Evolutionary conservation across 2,888 invertebrate genomes (phyloP), one percentile per base, ranked within the genome.

Genomic region (Zaprionus bogoriensis): DNA sequence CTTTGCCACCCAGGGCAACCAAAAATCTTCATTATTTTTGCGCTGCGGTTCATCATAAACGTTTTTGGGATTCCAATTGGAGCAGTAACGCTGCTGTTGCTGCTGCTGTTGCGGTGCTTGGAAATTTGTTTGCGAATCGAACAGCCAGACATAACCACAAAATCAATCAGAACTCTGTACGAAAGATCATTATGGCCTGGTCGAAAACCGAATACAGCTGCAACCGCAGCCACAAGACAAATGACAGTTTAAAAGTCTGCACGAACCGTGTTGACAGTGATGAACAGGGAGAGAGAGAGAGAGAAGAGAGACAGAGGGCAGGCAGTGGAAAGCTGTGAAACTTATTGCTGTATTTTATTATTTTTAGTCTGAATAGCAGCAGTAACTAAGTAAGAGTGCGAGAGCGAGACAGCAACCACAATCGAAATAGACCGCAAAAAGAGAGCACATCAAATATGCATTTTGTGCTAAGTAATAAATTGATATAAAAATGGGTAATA

Each of bases 21-120:
- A 14, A 55, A 77, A 82, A 54, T 71, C 74, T 77, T 77, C 67
- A 79, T 80, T 79, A 77, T 73, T 81, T 70, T 67, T 59, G 62
- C 63, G 63, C 63, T 74, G 77, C 42, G 74, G 72, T 69, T 57
- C 48, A 57, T 68, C 67, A 62, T 52, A 57, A 67, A 57, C 45
- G 51, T 22, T 64, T 58, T 51, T 60, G 64, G 39, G 44, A 50
- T 57, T 44, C 30, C 44, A 20, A 12, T 30, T 53, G 32, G 32
- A 36, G 32, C n/a, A n/a, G n/a, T n/a, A n/a, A n/a, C n/a, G n/a
- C n/a, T n/a, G n/a, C n/a, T n/a, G n/a, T 36, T 36, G 14, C 17
- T 3, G 9, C 17, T 36, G 32, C 41, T 20, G 1, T 0, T 19
- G 6, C 39, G 20, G 41, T 22, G 22, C 6, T 25, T 53, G 25